phyloP scores from a whole-genome alignment of 1,140 invertebrate species.

The Orchestia grillus region DNA sequence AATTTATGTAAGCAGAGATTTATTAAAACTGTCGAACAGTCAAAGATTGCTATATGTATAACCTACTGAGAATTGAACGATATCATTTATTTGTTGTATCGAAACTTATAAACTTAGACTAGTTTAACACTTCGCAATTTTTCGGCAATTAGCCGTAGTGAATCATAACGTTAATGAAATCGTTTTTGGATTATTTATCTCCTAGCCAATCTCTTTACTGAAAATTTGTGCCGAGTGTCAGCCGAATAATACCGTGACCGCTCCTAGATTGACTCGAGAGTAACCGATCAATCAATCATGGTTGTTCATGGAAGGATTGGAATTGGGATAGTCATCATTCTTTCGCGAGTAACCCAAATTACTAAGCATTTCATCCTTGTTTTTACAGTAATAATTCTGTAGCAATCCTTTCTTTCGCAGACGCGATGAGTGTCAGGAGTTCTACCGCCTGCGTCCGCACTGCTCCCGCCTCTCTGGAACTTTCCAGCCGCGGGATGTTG shows the following conservation, averaged over 20 bases:
- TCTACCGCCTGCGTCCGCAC: neutral
- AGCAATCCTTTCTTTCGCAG: neutral
- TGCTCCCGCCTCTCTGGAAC: neutral
- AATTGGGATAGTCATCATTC: too few species aligned
- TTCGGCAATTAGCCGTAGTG: neutral
- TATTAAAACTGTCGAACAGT: too few species aligned
- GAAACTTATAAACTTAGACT: too few species aligned
- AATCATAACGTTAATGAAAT: neutral
- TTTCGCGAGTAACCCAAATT: too few species aligned
- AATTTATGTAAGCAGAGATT: too few species aligned
- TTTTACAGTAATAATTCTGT: neutral
- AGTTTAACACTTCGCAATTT: too few species aligned
- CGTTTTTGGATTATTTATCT: neutral
- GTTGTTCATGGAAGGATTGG: too few species aligned
- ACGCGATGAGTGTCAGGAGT: neutral
- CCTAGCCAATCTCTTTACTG: neutral
- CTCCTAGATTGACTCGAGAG: neutral
- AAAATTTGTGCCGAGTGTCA: neutral
- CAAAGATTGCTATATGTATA: too few species aligned
- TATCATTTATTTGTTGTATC: too few species aligned
- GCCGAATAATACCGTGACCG: too few species aligned
- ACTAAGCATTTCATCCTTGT: too few species aligned
- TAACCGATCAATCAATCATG: neutral
- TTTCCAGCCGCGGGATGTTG: slow-evolving; percentile 4
- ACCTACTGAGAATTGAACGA: too few species aligned